Evolutionary conservation across 2,113 vertebrate genomes (phyloP).

Genomic region (Aramus guarauna): DNA sequence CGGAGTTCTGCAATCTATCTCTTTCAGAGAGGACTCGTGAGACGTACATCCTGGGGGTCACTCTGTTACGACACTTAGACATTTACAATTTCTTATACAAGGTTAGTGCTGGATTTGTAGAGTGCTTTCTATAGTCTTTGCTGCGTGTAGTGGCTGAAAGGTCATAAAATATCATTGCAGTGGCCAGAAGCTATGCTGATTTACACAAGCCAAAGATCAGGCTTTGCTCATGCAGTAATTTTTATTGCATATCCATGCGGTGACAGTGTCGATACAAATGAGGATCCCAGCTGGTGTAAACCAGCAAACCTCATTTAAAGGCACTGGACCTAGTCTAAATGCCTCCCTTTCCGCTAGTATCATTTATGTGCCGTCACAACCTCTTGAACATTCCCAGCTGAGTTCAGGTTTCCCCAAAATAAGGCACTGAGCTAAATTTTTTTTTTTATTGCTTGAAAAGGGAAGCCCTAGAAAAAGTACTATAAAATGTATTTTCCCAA

Average conservation of each 20-base stretch:
- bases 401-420: background rate
- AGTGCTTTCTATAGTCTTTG: background rate
- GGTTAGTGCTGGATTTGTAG: conserved; percentile 49
- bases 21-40: conserved; percentile 68
- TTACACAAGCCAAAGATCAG: conserved; percentile 23
- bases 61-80: conserved; percentile 80
- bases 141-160: background rate
- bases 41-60: conserved; percentile 75
- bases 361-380: background rate
- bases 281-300: conserved; percentile 35
- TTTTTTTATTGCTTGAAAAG: background rate
- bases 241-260: conserved; percentile 31
- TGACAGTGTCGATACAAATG: conserved; percentile 13
- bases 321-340: background rate
- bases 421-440: background rate
- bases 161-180: conserved; percentile 27
- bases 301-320: conserved; percentile 22
- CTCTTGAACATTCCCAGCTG: conserved; percentile 7
- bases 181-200: background rate
- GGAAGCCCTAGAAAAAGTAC: background rate
- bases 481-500: background rate
- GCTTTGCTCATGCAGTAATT: conserved; percentile 38
- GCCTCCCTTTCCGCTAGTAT: background rate
- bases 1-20: conserved; percentile 78
- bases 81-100: conserved; percentile 76